A percentile compares a stretch with the other conserved stretches of the same genome.
phyloP scores from a whole-genome alignment of 2,113 vertebrate species.

The Brevimyrus niger region DNA sequence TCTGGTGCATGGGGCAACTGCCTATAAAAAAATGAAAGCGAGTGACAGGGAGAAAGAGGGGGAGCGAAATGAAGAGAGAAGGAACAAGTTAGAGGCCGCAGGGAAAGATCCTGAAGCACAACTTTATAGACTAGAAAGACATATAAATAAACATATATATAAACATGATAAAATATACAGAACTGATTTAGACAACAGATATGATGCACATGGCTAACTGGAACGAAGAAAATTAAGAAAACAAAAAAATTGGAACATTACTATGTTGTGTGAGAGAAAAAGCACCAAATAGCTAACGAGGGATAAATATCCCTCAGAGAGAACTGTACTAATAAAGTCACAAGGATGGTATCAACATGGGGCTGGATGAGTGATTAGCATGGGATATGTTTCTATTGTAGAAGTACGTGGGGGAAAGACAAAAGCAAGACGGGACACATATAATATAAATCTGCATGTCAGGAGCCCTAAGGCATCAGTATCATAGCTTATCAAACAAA shows the following conservation, averaged over 20 bases:
- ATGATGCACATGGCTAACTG: background rate
- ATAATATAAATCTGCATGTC: background rate
- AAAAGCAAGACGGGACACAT: background rate
- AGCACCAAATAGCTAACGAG: too few relatives aligned
- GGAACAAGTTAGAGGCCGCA: background rate
- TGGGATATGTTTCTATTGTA: background rate
- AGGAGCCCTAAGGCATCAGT: background rate
- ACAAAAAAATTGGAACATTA: conserved; percentile 2
- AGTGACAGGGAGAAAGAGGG: conserved; percentile 16
- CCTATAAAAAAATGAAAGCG: conserved; percentile 48
- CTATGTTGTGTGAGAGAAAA: background rate
- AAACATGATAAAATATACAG: background rate
- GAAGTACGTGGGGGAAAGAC: background rate
- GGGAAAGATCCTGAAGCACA: background rate
- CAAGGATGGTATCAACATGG: background rate
- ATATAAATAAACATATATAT: background rate
- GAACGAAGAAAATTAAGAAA: background rate
- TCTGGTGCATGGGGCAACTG: conserved; percentile 87
- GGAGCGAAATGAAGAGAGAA: conserved; percentile 9
- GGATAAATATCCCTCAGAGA: background rate
- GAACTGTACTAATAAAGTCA: background rate
- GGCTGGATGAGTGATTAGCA: background rate
- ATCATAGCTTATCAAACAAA: background rate
- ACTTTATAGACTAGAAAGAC: background rate
- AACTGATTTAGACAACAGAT: background rate